Conservation (phyloP, 2,797 vertebrate genomes). For the Sebastes alutus region DNA sequence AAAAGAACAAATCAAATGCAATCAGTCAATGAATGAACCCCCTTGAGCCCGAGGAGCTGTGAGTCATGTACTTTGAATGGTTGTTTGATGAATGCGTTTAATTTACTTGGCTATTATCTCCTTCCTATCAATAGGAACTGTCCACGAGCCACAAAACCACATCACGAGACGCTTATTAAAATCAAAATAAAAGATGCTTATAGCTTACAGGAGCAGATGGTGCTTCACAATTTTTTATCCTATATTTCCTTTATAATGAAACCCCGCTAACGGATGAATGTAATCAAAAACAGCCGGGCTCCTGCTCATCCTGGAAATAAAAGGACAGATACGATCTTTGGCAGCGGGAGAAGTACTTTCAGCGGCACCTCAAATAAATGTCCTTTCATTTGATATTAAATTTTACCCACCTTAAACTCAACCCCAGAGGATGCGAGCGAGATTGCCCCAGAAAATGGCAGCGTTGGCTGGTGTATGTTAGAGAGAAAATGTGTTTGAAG, state of each 20-base stretch:
- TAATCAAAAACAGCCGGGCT: conserved; percentile 42
- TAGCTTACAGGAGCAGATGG: conserved; percentile 32
- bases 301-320: conserved; percentile 1
- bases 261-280: conserved; percentile 29
- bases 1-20: conserved; percentile 14
- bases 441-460: conserved; percentile 8
- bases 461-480: conserved; percentile 2
- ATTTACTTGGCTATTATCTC: conserved; percentile 33
- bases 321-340: conserved; percentile 26
- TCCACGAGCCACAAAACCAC: neutral
- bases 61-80: conserved; percentile 41
- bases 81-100: conserved; percentile 45
- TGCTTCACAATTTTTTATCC: conserved; percentile 17
- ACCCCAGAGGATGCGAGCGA: conserved; percentile 7
- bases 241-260: conserved; percentile 39
- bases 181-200: neutral
- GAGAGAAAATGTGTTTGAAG: conserved; percentile 6
- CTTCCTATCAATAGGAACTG: conserved; percentile 14
- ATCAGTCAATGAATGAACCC: conserved; percentile 25
- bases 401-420: conserved; percentile 28
- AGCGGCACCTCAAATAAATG: conserved; percentile 21
- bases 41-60: conserved; percentile 1
- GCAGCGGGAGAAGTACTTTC: neutral
- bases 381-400: conserved; percentile 40
- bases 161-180: conserved; percentile 1